Percentiles rank a stretch among this genome's conserved stretches.
These are phyloP conservation scores for Perca flavescens DNA, from an alignment of 2,113 vertebrate species.

Conservation along the genomic window DNA sequence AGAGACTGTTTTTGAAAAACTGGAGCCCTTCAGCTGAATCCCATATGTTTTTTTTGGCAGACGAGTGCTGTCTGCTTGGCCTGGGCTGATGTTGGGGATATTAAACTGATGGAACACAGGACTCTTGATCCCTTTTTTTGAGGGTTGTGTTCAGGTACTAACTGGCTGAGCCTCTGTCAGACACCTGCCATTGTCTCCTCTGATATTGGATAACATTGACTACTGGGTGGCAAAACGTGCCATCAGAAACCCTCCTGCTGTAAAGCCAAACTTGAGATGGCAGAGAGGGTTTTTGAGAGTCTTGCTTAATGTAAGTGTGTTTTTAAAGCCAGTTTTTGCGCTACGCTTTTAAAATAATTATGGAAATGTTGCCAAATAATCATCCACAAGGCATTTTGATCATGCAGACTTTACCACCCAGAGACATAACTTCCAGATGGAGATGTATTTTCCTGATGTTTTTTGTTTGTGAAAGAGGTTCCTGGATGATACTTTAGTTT, in stretches of 20 bases:
- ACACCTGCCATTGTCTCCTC: slow-evolving; percentile 87
- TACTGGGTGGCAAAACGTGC: neutral
- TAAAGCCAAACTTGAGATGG: neutral
- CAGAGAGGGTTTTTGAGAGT: neutral
- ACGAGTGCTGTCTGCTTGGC: slow-evolving; percentile 90
- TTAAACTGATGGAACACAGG: slow-evolving; percentile 92
- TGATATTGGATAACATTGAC: neutral
- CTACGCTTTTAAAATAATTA: neutral
- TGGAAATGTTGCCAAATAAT: neutral
- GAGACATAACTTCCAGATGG: neutral
- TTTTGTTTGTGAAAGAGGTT: slow-evolving; percentile 29
- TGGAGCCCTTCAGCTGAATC: slow-evolving; percentile 86
- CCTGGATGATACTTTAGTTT: neutral
- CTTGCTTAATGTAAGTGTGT: neutral
- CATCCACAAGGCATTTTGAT: slow-evolving; percentile 4
- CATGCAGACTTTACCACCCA: neutral
- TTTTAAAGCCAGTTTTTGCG: neutral
- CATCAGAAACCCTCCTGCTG: neutral
- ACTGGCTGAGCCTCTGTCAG: slow-evolving; percentile 74
- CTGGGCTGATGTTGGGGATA: slow-evolving; percentile 86
- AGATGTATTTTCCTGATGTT: slow-evolving; percentile 10
- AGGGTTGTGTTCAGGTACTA: slow-evolving; percentile 84
- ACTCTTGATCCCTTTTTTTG: slow-evolving; percentile 89
- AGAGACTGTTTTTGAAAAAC: slow-evolving; percentile 89
- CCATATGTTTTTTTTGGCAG: slow-evolving; percentile 95